A percentile compares a stretch with the other conserved stretches of the same genome.
phyloP scores from a whole-genome alignment of 2,113 vertebrate species.

The Alaudala cheleensis region DNA sequence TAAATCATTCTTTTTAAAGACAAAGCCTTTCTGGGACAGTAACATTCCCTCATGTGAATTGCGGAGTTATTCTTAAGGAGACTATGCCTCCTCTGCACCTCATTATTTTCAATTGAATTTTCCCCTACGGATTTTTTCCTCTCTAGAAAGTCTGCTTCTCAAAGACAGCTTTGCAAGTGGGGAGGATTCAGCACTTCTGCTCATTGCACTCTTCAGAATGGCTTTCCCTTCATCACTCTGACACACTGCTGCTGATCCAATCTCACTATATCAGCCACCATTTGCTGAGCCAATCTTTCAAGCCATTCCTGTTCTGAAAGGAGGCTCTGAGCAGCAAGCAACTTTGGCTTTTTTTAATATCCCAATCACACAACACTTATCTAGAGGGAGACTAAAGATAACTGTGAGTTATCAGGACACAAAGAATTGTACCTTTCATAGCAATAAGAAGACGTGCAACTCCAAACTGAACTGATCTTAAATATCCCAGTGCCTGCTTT shows the following conservation, averaged over 20 bases:
- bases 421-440: neutral
- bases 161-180: neutral
- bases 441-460: neutral
- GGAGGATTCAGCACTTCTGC: neutral
- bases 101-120: neutral
- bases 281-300: neutral
- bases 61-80: neutral
- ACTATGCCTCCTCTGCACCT: neutral
- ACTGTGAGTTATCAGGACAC: neutral
- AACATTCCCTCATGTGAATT: neutral
- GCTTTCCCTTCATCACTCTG: neutral
- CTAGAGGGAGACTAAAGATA: neutral
- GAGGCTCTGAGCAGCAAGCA: neutral
- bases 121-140: neutral
- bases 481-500: neutral
- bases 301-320: neutral
- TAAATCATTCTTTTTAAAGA: neutral
- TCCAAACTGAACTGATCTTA: neutral
- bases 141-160: neutral
- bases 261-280: neutral
- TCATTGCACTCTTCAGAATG: neutral
- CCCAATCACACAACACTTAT: neutral
- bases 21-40: neutral
- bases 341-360: neutral
- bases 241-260: neutral